Conservation (phyloP, 1,140 invertebrate genomes). For the Carposina sasakii region DNA sequence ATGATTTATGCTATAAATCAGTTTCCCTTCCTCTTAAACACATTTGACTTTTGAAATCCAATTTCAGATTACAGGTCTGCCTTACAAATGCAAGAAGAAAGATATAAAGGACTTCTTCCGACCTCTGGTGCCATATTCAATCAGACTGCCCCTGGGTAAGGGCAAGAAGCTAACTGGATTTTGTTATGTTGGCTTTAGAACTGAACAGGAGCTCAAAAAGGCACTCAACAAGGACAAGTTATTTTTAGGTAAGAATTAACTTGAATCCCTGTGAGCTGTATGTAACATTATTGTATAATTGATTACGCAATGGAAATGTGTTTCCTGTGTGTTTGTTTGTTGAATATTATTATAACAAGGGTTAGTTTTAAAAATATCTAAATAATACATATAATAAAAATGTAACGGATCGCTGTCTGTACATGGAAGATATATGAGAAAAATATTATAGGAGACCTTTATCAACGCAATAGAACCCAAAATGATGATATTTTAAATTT, state of each 20-base stretch:
- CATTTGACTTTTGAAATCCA: no score
- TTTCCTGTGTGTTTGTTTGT: neutral
- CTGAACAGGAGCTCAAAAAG: constrained; percentile 85
- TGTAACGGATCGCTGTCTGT: neutral
- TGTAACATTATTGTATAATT: constrained; percentile 16
- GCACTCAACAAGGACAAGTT: constrained; percentile 90
- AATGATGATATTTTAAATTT: no score
- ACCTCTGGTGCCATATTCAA: constrained; percentile 83
- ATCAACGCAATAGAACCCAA: no score
- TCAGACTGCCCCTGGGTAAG: constrained; percentile 79
- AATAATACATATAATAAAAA: neutral
- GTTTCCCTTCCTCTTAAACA: no score
- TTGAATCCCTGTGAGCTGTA: no score
- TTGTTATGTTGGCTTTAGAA: constrained; percentile 92
- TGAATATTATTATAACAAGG: neutral
- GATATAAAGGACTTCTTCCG: constrained; percentile 89
- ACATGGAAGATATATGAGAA: no score
- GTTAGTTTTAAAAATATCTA: neutral
- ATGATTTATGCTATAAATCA: neutral
- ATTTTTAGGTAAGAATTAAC: constrained; percentile 81
- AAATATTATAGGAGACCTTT: no score
- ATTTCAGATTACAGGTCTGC: constrained; percentile 76
- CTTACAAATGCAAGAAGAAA: constrained; percentile 83
- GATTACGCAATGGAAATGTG: neutral
- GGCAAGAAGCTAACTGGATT: constrained; percentile 83